These are phyloP conservation scores for Takifugu rubripes DNA, from an alignment of 2,797 vertebrate species.

Conservation along the genomic window DNA sequence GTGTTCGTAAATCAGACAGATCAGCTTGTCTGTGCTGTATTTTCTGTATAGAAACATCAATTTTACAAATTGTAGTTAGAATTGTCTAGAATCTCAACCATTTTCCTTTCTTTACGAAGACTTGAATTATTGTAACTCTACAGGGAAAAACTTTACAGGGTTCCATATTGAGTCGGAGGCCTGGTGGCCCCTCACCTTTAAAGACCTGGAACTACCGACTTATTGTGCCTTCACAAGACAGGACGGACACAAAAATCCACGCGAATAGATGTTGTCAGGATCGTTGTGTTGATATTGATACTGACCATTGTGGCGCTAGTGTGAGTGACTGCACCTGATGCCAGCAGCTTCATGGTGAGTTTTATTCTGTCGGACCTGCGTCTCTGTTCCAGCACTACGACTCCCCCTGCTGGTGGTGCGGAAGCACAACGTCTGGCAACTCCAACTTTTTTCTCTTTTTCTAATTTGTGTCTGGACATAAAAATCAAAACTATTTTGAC, in stretches of 20 bases:
- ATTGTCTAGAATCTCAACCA: not conserved
- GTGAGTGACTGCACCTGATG: conserved; percentile 44
- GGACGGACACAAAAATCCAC: conserved; percentile 17
- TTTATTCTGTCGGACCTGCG: conserved; percentile 38
- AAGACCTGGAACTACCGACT: conserved; percentile 11
- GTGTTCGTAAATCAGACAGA: conserved; percentile 37
- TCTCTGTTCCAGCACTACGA: conserved; percentile 20
- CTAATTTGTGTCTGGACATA: not conserved
- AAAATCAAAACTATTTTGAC: not conserved
- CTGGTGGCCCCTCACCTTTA: conserved; percentile 4
- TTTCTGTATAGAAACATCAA: conserved; percentile 13
- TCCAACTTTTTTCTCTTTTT: conserved; percentile 5
- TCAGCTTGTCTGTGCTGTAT: conserved; percentile 25
- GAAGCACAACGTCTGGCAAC: conserved; percentile 53
- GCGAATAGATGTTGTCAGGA: conserved; percentile 28
- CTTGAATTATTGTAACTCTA: conserved; percentile 23
- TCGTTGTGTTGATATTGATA: conserved; percentile 34
- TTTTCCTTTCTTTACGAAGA: conserved; percentile 16
- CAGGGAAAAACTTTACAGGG: conserved; percentile 42
- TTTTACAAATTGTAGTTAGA: not conserved
- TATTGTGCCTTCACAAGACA: conserved; percentile 50
- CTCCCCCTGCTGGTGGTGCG: conserved; percentile 49
- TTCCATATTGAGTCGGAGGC: conserved; percentile 14
- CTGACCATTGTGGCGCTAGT: conserved; percentile 7
- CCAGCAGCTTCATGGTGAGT: conserved; percentile 51